Base-by-base conservation (phyloP, 2,113 vertebrate genomes). In the Arizona elegans region DNA sequence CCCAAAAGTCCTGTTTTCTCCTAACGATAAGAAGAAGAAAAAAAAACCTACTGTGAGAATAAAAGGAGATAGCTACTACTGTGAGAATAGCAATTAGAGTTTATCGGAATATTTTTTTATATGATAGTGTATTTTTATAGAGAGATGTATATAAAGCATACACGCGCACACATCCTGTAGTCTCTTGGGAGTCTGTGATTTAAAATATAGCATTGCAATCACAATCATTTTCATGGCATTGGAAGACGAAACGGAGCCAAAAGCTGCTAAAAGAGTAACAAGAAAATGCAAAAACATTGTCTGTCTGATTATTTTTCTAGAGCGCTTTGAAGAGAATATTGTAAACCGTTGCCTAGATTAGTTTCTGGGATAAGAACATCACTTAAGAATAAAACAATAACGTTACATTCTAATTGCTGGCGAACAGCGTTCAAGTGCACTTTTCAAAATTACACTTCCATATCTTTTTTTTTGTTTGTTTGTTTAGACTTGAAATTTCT, bases 391-490 rank as follows among this genome's bases (percentile, higher is more conserved):
- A 92, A 96, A 92, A 96, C 90, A 94, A 59, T 94, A 95, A 95
- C 94, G 88, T 94, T 96, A 89, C 94, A 96, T 97, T 93, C 38
- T 96, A 96, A 96, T 96, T 97, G 98, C 97, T 98, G 98, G 96
- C 96, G 95, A 96, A 97, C 97, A 97, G 97, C 97, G 97, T 95
- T 59, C 96, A 98, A 98, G 98, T 98, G 98, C 98, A 98, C 98
- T 98, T 98, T 98, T 95, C 97, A 97, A 96, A 96, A 96, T 97
- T 96, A 97, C 93, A 96, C 97, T 97, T 98, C 97, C 96, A 96
- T 92, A 59, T 59, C 43, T 47, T 47, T 47, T 47, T 43, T 43
- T 59, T 97, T 15, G 2, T n/a, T 70, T n/a, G n/a, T n/a, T 29
- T 65, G 93, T 97, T 97, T 97, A 97, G 96, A 98, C 96, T 97